Evolutionary conservation across 2,888 invertebrate species (phyloP).

Genomic region (Lamproptera curius): DNA sequence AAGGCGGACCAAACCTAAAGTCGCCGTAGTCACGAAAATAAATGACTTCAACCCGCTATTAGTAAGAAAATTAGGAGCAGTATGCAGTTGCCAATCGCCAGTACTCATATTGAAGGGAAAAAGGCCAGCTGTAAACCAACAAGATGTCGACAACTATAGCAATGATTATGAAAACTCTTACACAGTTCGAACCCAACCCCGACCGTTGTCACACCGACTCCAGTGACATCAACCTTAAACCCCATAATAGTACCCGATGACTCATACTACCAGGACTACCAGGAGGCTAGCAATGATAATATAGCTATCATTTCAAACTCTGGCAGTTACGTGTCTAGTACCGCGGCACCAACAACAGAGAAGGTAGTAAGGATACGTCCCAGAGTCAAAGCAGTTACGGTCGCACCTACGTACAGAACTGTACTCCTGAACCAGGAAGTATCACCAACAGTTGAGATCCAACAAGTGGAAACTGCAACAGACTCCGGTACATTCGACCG

Average conservation of each 20-base stretch:
- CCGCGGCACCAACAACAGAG: slow-evolving; percentile 49
- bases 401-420: slow-evolving; percentile 64
- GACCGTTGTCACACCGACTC: slow-evolving; percentile 43
- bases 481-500: slow-evolving; percentile 76
- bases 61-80: slow-evolving; percentile 84
- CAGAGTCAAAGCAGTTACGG: slow-evolving; percentile 57
- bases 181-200: slow-evolving; percentile 40
- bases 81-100: slow-evolving; percentile 83
- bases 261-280: slow-evolving; percentile 66
- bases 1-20: slow-evolving; percentile 65
- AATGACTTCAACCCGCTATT: slow-evolving; percentile 85
- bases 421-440: slow-evolving; percentile 56
- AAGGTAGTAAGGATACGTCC: slow-evolving; percentile 51
- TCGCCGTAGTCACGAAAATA: slow-evolving; percentile 81
- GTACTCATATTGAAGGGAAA: slow-evolving; percentile 70
- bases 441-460: slow-evolving; percentile 41
- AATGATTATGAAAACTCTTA: slow-evolving; percentile 44
- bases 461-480: slow-evolving; percentile 34
- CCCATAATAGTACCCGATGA: slow-evolving; percentile 74
- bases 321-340: slow-evolving; percentile 46
- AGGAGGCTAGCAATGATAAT: slow-evolving; percentile 46
- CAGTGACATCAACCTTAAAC: slow-evolving; percentile 57
- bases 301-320: slow-evolving; percentile 41
- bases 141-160: slow-evolving; percentile 46
- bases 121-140: slow-evolving; percentile 49